Percentiles rank a stretch among this genome's conserved stretches.
These are phyloP conservation scores for Drosophila takahashii DNA, from an alignment of 1,140 invertebrate species.

Conservation along the genomic window DNA sequence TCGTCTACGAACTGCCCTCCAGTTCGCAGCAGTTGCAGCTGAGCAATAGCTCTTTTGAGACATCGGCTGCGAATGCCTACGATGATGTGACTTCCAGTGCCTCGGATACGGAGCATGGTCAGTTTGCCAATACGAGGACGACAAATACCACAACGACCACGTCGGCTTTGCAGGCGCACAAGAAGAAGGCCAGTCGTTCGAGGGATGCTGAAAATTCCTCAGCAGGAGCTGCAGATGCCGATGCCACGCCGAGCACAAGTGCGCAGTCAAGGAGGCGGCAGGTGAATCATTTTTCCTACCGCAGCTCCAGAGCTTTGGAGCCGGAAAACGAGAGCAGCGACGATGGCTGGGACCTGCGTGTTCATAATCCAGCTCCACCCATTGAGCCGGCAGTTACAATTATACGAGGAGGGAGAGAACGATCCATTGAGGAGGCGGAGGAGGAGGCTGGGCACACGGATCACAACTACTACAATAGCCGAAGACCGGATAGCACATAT, in stretches of 20 bases:
- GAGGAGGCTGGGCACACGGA: conserved; percentile 45
- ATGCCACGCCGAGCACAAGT: conserved; percentile 67
- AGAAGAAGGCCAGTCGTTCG: conserved; percentile 59
- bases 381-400: conserved; percentile 2
- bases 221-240: conserved; percentile 48
- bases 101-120: conserved; percentile 74
- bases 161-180: conserved; percentile 64
- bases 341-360: conserved; percentile 70
- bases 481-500: conserved; percentile 41
- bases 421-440: conserved; percentile 17
- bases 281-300: conserved; percentile 20
- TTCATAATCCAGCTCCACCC: conserved; percentile 40
- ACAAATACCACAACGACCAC: conserved; percentile 80
- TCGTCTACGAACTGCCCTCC: conserved; percentile 55
- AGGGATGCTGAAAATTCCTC: conserved; percentile 42
- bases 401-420: neutral
- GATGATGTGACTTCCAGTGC: conserved; percentile 75
- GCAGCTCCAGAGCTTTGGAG: conserved; percentile 20
- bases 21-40: conserved; percentile 59
- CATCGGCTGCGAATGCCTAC: conserved; percentile 28
- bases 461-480: conserved; percentile 67
- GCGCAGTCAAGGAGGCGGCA: conserved; percentile 60
- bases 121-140: conserved; percentile 77
- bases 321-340: conserved; percentile 63
- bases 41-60: conserved; percentile 63